phyloP scores from a whole-genome alignment of 2,797 vertebrate genomes.

The Heterohyrax brucei region DNA sequence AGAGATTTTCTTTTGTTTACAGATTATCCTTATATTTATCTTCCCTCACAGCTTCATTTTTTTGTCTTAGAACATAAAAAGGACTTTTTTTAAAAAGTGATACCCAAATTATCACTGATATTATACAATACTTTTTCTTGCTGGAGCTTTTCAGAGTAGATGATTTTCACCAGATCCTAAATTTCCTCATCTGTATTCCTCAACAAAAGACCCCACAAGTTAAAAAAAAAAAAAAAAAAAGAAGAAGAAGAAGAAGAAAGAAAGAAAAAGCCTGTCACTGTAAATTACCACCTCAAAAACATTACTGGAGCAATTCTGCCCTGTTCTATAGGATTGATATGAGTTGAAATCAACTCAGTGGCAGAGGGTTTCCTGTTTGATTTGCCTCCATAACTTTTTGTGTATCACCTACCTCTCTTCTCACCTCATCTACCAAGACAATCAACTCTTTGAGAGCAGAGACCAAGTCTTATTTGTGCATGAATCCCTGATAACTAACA shows the following conservation, averaged over 20 bases:
- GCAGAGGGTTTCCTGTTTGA: too few relatives aligned
- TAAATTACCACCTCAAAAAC: too few relatives aligned
- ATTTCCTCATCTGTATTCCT: neutral
- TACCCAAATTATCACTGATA: neutral
- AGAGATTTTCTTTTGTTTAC: neutral
- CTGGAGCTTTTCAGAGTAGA: neutral
- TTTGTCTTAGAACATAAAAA: conserved; percentile 8
- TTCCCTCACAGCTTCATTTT: neutral
- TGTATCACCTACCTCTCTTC: neutral
- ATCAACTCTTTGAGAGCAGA: neutral
- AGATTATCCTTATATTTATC: neutral
- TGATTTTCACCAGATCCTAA: neutral
- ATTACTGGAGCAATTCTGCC: too few relatives aligned
- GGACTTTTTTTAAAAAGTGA: neutral
- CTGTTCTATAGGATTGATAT: too few relatives aligned
- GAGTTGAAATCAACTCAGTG: too few relatives aligned
- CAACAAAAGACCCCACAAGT: too few relatives aligned
- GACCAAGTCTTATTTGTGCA: neutral
- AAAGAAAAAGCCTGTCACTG: too few relatives aligned
- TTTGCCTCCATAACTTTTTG: neutral
- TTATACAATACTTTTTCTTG: neutral
- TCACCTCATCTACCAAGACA: neutral
- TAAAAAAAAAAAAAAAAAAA: too few relatives aligned
- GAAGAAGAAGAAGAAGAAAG: too few relatives aligned
- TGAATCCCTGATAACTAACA: neutral